Evolutionary conservation across 2,113 vertebrate genomes (phyloP), one percentile per base, ranked within the genome.

Genomic region (Antechinus flavipes): DNA sequence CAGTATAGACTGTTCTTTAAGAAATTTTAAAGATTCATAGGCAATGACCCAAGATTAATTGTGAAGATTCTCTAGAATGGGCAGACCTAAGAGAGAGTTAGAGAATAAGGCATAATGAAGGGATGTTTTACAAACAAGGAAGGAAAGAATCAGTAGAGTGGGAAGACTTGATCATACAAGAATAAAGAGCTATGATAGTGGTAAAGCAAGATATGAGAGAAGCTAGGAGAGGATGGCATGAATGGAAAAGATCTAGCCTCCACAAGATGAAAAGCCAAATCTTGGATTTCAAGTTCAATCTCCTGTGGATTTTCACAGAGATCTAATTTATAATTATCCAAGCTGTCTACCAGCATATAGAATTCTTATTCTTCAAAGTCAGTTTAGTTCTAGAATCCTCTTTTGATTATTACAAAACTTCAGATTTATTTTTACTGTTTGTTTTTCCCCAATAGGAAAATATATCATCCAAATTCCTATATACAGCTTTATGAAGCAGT

Each of bases 401-500:
- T 35, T 84, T 84, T 84, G 16, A 84, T 84, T 42, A 42, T 84
- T 84, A 84, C 16, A 47, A 30, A 90, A 90, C 25, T 90, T 42
- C 68, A 52, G 5, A 27, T 90, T 90, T 52, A 90, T 50, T 90
- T 90, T 52, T 90, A 9, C 24, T 90, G 4, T 90, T 49, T 50
- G 46, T 90, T 90, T 47, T 52, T 42, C n/a, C n/a, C 68, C 35
- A 42, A 84, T 84, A 84, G n/a, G n/a, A 42, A 84, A 84, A 84
- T 84, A 84, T 84, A 42, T 50, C 46, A 90, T 50, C 25, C 24
- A 90, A 90, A 22, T 90, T 46, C 90, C 24, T 30, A 50, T 90
- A 25, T 2, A 0, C 27, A 90, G 47, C 90, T 90, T 90, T 90
- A 90, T 96, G 97, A 97, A 94, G 93, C 50, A 91, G 35, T 76